phyloP scores from a whole-genome alignment of 2,113 vertebrate genomes.

The Neolamprologus variostigma region DNA sequence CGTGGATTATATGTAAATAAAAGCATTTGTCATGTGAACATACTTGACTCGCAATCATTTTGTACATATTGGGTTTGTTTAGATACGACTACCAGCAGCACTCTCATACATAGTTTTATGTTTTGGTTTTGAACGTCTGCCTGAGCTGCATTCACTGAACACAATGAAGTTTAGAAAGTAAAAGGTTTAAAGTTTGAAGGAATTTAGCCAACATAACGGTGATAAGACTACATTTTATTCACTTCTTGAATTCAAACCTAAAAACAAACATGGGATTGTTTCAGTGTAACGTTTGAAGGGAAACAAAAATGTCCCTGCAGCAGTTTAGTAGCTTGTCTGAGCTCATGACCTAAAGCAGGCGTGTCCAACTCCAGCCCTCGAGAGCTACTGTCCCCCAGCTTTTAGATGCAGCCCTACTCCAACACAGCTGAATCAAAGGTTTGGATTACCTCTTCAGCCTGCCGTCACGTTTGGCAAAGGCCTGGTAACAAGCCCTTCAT shows the following conservation, averaged over 20 bases:
- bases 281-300: background rate
- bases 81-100: background rate
- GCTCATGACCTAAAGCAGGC: accelerated
- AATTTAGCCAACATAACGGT: background rate
- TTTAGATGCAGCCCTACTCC: background rate
- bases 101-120: background rate
- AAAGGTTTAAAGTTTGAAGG: background rate
- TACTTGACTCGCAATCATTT: background rate
- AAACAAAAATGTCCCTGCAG: background rate
- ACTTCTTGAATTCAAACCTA: background rate
- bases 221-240: background rate
- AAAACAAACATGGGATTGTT: background rate
- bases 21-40: background rate
- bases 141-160: background rate
- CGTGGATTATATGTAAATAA: conserved; percentile 14
- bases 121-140: background rate
- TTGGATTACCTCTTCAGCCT: background rate
- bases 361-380: background rate
- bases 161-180: background rate
- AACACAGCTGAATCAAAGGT: background rate
- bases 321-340: background rate
- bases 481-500: background rate
- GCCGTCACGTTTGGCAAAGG: background rate
- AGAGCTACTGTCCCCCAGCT: background rate
- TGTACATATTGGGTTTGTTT: background rate